These are phyloP conservation scores for Bombus turneri DNA, from an alignment of 1,140 invertebrate genomes.

Conservation along the genomic window DNA sequence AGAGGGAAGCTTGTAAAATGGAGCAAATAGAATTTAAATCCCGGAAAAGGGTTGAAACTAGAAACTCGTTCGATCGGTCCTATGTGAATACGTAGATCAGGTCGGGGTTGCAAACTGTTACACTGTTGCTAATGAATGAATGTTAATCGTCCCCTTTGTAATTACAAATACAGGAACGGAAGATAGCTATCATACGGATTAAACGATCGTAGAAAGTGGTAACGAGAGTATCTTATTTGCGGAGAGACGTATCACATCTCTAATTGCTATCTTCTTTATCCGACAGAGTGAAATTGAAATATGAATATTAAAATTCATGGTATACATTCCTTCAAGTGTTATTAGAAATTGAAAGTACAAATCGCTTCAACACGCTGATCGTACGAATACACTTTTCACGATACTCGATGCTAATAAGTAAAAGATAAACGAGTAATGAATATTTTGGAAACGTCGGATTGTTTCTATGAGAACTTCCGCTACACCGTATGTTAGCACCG, in stretches of 20 bases:
- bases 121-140: conserved; percentile 26
- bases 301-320: not conserved
- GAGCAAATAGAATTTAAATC: not conserved
- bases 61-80: not conserved
- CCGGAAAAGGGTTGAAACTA: conserved; percentile 1
- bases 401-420: not conserved
- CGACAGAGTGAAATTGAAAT: not conserved
- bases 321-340: not conserved
- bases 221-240: not conserved
- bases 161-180: conserved; percentile 8
- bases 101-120: not conserved
- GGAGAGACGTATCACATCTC: too few relatives aligned
- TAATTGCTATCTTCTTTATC: not conserved
- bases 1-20: not conserved
- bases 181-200: conserved; percentile 12
- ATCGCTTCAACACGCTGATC: not conserved
- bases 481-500: not conserved
- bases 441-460: conserved; percentile 34
- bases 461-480: conserved; percentile 40
- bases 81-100: not conserved
- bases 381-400: not conserved
- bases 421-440: not conserved
- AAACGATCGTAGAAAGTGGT: conserved; percentile 36
- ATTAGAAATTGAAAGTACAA: not conserved
- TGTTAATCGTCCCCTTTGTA: conserved; percentile 36